A percentile compares a stretch with the other conserved stretches of the same genome.
Conservation (phyloP, 1,140 invertebrate species). For the Drosophila tropicalis region DNA sequence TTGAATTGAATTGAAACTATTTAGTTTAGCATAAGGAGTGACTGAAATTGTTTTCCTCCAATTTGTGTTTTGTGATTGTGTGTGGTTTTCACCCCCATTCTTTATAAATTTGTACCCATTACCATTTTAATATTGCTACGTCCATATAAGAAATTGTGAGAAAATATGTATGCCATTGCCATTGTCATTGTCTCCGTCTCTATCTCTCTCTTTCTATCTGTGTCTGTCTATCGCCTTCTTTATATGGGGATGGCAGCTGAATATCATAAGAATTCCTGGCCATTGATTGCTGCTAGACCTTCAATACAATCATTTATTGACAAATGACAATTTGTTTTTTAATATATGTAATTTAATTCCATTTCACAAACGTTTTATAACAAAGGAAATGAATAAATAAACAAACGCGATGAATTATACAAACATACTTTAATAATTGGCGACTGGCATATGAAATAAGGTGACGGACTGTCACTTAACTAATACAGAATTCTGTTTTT, state of each 20-base stretch:
- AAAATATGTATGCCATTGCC: constrained; percentile 11
- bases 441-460: neutral
- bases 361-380: constrained; percentile 7
- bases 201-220: neutral
- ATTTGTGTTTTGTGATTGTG: constrained; percentile 30
- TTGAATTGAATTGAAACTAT: constrained; percentile 68
- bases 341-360: constrained; percentile 9
- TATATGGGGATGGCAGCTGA: neutral
- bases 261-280: constrained; percentile 1
- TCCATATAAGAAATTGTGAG: constrained; percentile 7
- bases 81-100: neutral
- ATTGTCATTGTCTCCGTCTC: neutral
- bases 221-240: neutral
- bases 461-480: neutral
- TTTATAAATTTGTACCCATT: constrained; percentile 3
- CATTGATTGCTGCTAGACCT: constrained; percentile 3
- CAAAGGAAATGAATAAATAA: neutral
- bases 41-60: constrained; percentile 17
- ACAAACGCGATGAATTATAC: neutral
- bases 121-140: neutral
- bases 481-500: neutral
- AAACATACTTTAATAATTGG: constrained; percentile 1
- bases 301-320: neutral
- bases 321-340: neutral
- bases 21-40: constrained; percentile 21